These are phyloP conservation scores for Eucera pruinosa DNA, from an alignment of 2,888 invertebrate species.

Conservation along the genomic window DNA sequence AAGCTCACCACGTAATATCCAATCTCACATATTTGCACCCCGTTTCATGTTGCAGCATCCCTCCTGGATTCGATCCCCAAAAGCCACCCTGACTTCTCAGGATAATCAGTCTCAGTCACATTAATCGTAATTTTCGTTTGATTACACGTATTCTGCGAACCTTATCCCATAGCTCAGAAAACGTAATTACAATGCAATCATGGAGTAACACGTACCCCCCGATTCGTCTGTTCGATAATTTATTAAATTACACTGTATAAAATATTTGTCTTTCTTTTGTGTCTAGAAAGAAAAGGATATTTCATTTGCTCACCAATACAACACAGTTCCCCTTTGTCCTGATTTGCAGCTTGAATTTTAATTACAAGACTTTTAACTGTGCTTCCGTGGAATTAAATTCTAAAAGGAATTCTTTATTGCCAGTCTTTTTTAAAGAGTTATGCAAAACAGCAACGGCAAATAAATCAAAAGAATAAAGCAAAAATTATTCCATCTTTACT, in stretches of 20 bases:
- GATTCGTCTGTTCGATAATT: slow-evolving; percentile 18
- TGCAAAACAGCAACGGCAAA: background rate
- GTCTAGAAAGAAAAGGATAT: background rate
- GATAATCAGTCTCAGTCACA: slow-evolving; percentile 49
- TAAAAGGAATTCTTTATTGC: background rate
- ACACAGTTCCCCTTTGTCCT: background rate
- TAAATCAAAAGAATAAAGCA: background rate
- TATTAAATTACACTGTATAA: background rate
- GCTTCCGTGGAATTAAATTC: background rate
- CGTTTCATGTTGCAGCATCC: slow-evolving; percentile 3
- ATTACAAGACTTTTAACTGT: background rate
- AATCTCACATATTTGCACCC: slow-evolving; percentile 5
- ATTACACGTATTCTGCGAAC: slow-evolving; percentile 23
- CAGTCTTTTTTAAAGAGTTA: background rate
- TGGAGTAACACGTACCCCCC: background rate
- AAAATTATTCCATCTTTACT: background rate
- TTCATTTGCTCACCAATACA: background rate
- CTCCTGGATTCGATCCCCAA: slow-evolving; percentile 9
- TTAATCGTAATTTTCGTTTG: slow-evolving; percentile 57
- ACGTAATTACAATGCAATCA: slow-evolving; percentile 37
- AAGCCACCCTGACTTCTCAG: slow-evolving; percentile 20
- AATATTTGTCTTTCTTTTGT: background rate
- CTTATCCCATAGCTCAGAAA: background rate
- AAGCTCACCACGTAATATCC: slow-evolving; percentile 12
- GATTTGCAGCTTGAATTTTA: background rate